Base-by-base conservation (phyloP, 2,888 invertebrate genomes). In the Dryobotodes eremita region DNA sequence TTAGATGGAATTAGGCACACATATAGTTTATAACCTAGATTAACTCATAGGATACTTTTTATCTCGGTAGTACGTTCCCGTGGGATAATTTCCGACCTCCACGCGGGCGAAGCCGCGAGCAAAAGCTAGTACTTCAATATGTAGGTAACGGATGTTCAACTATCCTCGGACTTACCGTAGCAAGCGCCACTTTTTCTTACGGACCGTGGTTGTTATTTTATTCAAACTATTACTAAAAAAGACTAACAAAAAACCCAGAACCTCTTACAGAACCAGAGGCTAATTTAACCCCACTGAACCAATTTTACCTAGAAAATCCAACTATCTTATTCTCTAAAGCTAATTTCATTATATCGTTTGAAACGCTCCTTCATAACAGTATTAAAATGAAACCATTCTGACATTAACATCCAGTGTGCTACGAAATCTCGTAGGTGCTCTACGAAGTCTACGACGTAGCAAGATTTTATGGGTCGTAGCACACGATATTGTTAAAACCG, bases 371-470 rank as follows among this genome's bases (percentile, higher is more conserved):
- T 75, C 80, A 76, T 86, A 80, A 61, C 61, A 65, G 62, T 76
- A 71, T 83, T 83, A 83, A 83, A 85, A 83, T 64, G 61, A 75
- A 72, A 65, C 55, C 55, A 64, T 71, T 64, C 68, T 59, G 53
- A 46, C 83, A 77, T 86, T 85, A 86, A 83, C 65, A 86, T 83
- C 80, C 78, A 75, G 84, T 80, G 69, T 79, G 78, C 77, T 84
- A 86, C 86, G 86, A 80, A 77, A 85, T 86, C 72, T 69, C 77
- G 77, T 81, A 77, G 71, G 77, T 23, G 74, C 50, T 85, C 77
- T 81, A 82, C 82, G 69, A 66, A 69, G 79, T 82, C 82, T 82
- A 82, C 85, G 82, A 59, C 78, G 78, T 84, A 84, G 74, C 78
- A 72, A 75, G 85, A 84, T 82, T 84, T 84, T 78, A 84, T 85